A percentile compares a stretch with the other conserved stretches of the same genome.
Conservation (phyloP, 2,888 invertebrate species). For the Thumatha senex region DNA sequence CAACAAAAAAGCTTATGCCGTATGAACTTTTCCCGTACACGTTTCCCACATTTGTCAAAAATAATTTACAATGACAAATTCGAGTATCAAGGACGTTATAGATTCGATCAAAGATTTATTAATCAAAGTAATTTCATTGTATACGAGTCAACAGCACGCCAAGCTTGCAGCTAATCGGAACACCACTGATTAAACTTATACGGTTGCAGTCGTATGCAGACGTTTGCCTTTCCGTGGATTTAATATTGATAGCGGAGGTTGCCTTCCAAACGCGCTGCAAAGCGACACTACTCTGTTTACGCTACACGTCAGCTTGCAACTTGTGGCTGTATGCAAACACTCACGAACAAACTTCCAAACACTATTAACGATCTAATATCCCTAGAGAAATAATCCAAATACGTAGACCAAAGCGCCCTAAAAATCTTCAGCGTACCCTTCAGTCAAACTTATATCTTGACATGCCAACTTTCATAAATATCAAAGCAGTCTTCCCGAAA, state of each 20-base stretch:
- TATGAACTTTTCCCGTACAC: too few relatives aligned
- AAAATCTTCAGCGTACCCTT: conserved; percentile 63
- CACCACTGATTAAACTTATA: conserved; percentile 56
- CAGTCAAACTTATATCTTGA: conserved; percentile 65
- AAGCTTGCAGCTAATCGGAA: conserved; percentile 53
- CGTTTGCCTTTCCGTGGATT: conserved; percentile 54
- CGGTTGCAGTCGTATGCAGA: conserved; percentile 54
- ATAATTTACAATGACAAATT: neutral
- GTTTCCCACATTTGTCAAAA: too few relatives aligned
- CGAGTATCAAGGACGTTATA: neutral
- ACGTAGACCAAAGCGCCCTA: conserved; percentile 39
- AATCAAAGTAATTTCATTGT: conserved; percentile 15
- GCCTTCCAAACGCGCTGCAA: conserved; percentile 25
- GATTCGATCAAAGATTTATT: neutral
- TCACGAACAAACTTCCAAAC: conserved; percentile 11
- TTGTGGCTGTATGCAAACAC: conserved; percentile 36
- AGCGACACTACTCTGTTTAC: conserved; percentile 36
- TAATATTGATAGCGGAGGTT: conserved; percentile 67
- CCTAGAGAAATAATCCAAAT: conserved; percentile 37
- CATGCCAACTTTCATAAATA: conserved; percentile 79
- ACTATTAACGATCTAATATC: conserved; percentile 17
- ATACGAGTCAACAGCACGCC: conserved; percentile 28
- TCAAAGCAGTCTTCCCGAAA: conserved; percentile 73
- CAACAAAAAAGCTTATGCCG: too few relatives aligned
- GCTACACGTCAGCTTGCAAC: conserved; percentile 38